Evolutionary conservation across 2,113 vertebrate species (phyloP), one percentile per base, ranked within the genome.

Genomic region (Actinemys pallida): DNA sequence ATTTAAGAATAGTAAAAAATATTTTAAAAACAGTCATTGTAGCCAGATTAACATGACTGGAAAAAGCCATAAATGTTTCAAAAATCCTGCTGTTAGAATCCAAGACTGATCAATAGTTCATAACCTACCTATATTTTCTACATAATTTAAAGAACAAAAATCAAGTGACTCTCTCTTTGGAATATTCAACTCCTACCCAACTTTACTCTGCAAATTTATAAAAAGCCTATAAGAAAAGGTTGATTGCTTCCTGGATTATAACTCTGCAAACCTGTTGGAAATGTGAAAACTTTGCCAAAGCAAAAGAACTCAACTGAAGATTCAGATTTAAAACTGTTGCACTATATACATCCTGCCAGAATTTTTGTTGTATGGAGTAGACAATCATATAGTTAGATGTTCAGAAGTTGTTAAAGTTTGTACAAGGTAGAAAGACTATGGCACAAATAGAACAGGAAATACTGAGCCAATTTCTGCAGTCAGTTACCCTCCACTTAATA

Each of bases 101-200:
- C 9, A 9, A 42, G 3, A 6, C 35, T 72, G 24, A 78, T 42
- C 53, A 93, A 10, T 8, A 9, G 76, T 52, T 83, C 69, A 29
- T 81, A 83, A 59, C 5, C 59, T 72, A 62, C 2, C 17, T 24
- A 50, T 25, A 83, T 8, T 19, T 75, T 45, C 75, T n/a, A 87
- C 9, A 45, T 16, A 45, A 78, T 47, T 87, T 72, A 19, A 88
- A 72, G n/a, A 83, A n/a, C 62, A 5, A 83, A 95, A 93, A 93
- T 11, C 13, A 47, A 86, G 57, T 17, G 83, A 50, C 14, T 7
- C 2, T 11, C 80, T 72, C 85, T 92, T 2, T 47, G 65, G 57
- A 75, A 31, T 8, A 65, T 8, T 78, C 20, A 25, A 78, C 5
- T 89, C 78, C 25, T 50, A 27, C 25, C 47, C 13, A 85, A 22